A percentile compares a stretch with the other conserved stretches of the same genome.
Evolutionary conservation across 2,113 vertebrate genomes (phyloP).

Genomic region (Tympanuchus pallidicinctus): DNA sequence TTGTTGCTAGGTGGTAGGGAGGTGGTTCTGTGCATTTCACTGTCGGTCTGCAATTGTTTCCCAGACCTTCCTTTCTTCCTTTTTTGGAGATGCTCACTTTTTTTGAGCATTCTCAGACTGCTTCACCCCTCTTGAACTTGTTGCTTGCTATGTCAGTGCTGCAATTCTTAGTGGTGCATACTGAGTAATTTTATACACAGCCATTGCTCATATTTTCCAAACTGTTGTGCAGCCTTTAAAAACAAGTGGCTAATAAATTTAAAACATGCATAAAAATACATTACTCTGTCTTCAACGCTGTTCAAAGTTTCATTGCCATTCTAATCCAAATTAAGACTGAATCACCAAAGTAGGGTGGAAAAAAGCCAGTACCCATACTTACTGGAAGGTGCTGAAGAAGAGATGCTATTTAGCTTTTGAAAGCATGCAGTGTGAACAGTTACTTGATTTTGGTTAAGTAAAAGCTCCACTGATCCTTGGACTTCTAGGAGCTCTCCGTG

Average conservation of each 20-base stretch:
- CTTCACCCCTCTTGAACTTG: slow-evolving; percentile 33
- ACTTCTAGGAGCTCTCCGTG: background rate
- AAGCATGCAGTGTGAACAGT: background rate
- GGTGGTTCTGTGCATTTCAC: background rate
- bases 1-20: slow-evolving; percentile 6
- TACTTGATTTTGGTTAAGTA: background rate
- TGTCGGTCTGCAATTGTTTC: background rate
- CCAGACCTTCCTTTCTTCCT: background rate
- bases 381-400: background rate
- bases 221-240: background rate
- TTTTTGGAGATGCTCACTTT: slow-evolving; percentile 14
- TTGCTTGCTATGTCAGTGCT: background rate
- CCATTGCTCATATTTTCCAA: slow-evolving; percentile 31
- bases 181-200: slow-evolving; percentile 23
- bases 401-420: background rate
- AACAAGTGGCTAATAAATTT: background rate
- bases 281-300: background rate
- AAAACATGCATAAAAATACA: background rate
- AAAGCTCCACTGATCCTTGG: background rate
- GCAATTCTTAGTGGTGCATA: background rate
- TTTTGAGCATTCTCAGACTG: background rate
- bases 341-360: background rate
- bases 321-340: background rate
- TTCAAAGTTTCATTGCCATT: background rate
- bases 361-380: background rate